These are phyloP conservation scores for Heliconius ethilla DNA, from an alignment of 2,888 invertebrate species.

Conservation along the genomic window DNA sequence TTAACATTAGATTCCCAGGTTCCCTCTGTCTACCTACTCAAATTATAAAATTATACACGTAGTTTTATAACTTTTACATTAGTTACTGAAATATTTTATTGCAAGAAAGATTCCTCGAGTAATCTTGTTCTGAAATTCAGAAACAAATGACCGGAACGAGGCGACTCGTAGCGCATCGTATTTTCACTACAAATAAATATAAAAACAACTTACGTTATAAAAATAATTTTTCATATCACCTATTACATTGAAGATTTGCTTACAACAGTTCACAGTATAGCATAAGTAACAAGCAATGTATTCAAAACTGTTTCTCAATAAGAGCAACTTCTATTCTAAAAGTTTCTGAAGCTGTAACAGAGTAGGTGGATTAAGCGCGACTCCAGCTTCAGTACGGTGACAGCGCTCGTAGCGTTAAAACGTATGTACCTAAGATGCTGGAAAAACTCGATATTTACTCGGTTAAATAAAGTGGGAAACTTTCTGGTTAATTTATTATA, in stretches of 20 bases:
- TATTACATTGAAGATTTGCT: conserved; percentile 21
- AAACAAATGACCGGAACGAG: conserved; percentile 41
- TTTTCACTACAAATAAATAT: conserved; percentile 37
- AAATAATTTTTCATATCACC: not conserved
- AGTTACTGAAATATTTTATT: conserved; percentile 15
- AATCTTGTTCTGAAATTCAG: conserved; percentile 36
- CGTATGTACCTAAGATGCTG: conserved; percentile 58
- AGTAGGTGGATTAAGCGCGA: conserved; percentile 35
- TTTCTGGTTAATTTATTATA: conserved; percentile 17
- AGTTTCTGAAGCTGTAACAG: conserved; percentile 30
- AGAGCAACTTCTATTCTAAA: conserved; percentile 17
- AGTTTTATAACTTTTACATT: not conserved
- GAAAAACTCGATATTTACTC: conserved; percentile 40
- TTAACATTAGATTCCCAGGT: too few relatives aligned
- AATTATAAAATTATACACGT: too few relatives aligned
- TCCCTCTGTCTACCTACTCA: too few relatives aligned
- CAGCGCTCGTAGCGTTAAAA: conserved; percentile 57
- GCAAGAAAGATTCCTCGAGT: conserved; percentile 27
- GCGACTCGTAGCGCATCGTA: conserved; percentile 33
- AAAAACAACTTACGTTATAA: conserved; percentile 10
- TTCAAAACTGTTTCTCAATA: not conserved
- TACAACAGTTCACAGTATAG: not conserved
- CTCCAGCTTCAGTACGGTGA: conserved; percentile 60
- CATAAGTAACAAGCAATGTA: conserved; percentile 28
- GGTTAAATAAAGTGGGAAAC: conserved; percentile 16